Conservation (phyloP, 92 coral and sea anemone species). For the Actinostola sp. region DNA sequence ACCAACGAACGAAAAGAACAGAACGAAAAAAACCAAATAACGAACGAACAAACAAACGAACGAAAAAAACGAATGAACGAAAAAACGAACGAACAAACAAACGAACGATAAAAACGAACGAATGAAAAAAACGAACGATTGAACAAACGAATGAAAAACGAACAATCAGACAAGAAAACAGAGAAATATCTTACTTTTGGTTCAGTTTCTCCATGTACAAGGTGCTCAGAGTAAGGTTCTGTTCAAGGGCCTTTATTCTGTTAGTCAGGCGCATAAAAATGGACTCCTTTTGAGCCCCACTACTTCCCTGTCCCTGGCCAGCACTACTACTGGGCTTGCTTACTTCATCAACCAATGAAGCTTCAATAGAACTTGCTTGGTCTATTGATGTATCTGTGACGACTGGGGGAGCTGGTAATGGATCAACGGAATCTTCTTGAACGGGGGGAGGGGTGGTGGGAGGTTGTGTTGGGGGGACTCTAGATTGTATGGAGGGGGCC, state of each 20-base stretch:
- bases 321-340: conserved; percentile 26
- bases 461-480: background rate
- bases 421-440: conserved; percentile 36
- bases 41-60: no score
- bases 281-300: conserved; percentile 90
- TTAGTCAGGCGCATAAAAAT: conserved; percentile 95
- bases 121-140: background rate
- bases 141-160: background rate
- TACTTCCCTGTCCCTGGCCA: conserved; percentile 18
- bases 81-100: no score
- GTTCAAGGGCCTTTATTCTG: conserved; percentile 95
- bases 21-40: no score
- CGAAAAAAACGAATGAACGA: no score
- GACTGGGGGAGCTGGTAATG: conserved; percentile 56
- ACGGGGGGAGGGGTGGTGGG: conserved; percentile 29
- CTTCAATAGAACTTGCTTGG: conserved; percentile 22
- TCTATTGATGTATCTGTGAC: conserved; percentile 17
- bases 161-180: background rate
- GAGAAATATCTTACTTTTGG: conserved; percentile 67
- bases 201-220: conserved; percentile 91
- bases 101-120: no score
- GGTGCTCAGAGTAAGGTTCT: conserved; percentile 91
- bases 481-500: background rate
- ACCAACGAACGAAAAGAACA: background rate
- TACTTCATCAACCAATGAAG: conserved; percentile 54